Conservation (phyloP, 2,888 invertebrate species). For the Laothoe populi region DNA sequence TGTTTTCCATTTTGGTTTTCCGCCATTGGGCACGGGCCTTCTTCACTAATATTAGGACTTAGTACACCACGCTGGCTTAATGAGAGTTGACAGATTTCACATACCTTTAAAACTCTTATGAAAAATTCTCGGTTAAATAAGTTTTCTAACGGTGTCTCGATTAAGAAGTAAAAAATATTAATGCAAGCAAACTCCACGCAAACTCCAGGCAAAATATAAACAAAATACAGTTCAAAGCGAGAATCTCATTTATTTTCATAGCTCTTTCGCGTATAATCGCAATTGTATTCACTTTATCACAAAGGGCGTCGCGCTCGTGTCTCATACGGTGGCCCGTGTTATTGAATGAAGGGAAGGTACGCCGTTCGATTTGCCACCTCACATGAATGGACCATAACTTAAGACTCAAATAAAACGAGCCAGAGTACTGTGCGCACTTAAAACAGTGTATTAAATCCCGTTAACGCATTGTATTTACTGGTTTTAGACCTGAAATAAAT, state of each 20-base stretch:
- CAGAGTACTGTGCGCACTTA: constrained; percentile 9
- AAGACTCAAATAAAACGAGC: constrained; percentile 26
- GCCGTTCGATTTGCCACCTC: constrained; percentile 66
- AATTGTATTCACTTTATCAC: constrained; percentile 66
- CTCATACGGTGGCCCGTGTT: constrained; percentile 41
- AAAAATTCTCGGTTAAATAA: no score
- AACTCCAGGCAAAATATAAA: constrained; percentile 8
- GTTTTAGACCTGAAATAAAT: neutral
- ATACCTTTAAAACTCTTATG: no score
- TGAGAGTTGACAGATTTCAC: no score
- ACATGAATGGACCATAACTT: constrained; percentile 78
- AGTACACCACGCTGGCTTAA: no score
- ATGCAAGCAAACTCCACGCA: neutral
- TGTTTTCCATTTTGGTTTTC: no score
- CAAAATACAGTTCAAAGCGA: constrained; percentile 40
- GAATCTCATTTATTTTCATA: constrained; percentile 76
- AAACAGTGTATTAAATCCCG: constrained; percentile 4
- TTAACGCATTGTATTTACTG: constrained; percentile 6
- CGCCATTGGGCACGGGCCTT: no score
- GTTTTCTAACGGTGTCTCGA: no score
- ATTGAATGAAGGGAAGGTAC: constrained; percentile 65
- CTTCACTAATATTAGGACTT: no score
- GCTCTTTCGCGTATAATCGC: constrained; percentile 57
- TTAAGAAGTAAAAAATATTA: neutral
- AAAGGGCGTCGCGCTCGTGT: constrained; percentile 1